Base-by-base conservation (phyloP, 2,888 invertebrate species). In the Anarsia innoxiella region DNA sequence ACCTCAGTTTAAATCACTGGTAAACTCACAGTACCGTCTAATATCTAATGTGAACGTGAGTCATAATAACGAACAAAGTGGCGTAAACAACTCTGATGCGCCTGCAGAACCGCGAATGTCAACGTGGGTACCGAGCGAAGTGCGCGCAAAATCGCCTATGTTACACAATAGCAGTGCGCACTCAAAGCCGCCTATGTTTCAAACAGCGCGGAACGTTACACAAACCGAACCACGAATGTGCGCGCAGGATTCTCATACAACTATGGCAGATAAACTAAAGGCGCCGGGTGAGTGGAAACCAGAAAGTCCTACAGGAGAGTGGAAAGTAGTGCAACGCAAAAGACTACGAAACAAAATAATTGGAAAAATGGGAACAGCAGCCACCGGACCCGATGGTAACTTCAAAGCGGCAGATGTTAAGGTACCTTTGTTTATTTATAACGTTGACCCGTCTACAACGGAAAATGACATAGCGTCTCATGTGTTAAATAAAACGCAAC, bases 341-440 rank as follows among this genome's bases (percentile, higher is more conserved):
- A 19, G 23, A 8, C n/a, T 12, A 1, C 19, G 31, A 23, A 31
- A 31, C n/a, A 19, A 10, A 31, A 23, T 31, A 4, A 9, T 31
- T 6, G 23, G 31, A 1, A 31, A 31, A 19, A 33, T 3, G 13
- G 33, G 33, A n/a, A n/a, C 4, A 1, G 33, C 33, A 13, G 13
- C 4, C 3, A 2, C 14, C 3, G 25, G 14, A 5, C n/a, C 25
- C 2, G 8, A 13, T 5, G 23, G n/a, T 3, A 33, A 33, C 2
- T 33, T 33, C 25, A 33, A 25, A 13, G 33, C 33, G 8, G 33
- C 33, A 1, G 23, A 13, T 12, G 25, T 14, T 3, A 25, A 13
- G 25, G n/a, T 33, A 13, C 33, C 33, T n/a, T 10, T 33, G 6
- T 33, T 25, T 33, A 33, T 33, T 1, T 25, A 23, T 14, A 12